These are phyloP conservation scores for Melinopterus prodromus DNA, from an alignment of 2,888 invertebrate species.

Conservation along the genomic window DNA sequence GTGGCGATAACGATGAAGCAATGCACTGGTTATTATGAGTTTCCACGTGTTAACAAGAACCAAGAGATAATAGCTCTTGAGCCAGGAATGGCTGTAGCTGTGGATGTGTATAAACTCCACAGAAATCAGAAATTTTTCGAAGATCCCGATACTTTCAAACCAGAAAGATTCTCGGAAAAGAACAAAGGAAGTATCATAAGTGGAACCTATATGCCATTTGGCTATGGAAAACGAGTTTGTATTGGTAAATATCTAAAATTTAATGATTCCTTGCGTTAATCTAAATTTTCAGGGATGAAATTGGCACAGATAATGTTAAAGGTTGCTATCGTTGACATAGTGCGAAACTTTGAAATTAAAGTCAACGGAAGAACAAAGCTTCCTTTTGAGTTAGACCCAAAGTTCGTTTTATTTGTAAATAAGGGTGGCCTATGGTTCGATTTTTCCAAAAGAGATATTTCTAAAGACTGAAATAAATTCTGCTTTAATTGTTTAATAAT, in stretches of 20 bases:
- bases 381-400: slow-evolving; percentile 44
- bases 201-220: slow-evolving; percentile 26
- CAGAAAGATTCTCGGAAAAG: slow-evolving; percentile 21
- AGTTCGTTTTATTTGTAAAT: slow-evolving; percentile 36
- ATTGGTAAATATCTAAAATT: slow-evolving; percentile 20
- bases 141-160: slow-evolving; percentile 19
- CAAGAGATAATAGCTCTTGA: slow-evolving; percentile 45
- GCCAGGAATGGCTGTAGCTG: slow-evolving; percentile 46
- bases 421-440: slow-evolving; percentile 45
- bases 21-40: slow-evolving; percentile 47
- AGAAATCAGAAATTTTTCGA: slow-evolving; percentile 24
- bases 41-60: slow-evolving; percentile 41
- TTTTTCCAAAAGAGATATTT: slow-evolving; percentile 37
- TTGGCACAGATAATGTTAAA: slow-evolving; percentile 48
- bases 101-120: not conserved
- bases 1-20: slow-evolving; percentile 39
- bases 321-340: slow-evolving; percentile 41
- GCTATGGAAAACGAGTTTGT: slow-evolving; percentile 22
- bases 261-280: not conserved
- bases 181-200: slow-evolving; percentile 31
- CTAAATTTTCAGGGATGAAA: slow-evolving; percentile 42
- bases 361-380: slow-evolving; percentile 44
- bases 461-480: not conserved
- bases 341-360: slow-evolving; percentile 44
- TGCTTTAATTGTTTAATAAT: not conserved